These are phyloP conservation scores for Phaedon cochleariae DNA, from an alignment of 2,888 invertebrate species.

Conservation along the genomic window DNA sequence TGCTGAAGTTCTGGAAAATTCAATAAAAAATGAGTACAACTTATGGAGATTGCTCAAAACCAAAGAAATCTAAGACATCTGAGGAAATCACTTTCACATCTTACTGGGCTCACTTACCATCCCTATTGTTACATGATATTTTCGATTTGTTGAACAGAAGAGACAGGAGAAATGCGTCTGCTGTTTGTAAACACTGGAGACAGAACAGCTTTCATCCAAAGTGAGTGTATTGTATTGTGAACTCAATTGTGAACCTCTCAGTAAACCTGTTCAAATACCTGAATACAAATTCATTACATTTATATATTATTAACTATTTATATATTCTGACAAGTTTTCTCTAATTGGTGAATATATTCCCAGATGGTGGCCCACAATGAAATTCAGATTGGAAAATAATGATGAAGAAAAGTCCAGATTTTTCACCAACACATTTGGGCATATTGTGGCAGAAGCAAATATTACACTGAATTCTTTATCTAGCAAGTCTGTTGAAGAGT, in stretches of 20 bases:
- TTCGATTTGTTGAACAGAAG: conserved; percentile 55
- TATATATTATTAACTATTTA: too few species aligned
- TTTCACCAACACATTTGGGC: conserved; percentile 54
- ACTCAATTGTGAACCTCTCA: too few species aligned
- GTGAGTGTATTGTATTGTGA: too few species aligned
- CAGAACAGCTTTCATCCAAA: conserved; percentile 59
- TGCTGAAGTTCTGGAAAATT: too few species aligned
- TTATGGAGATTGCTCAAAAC: conserved; percentile 57
- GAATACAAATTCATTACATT: too few species aligned
- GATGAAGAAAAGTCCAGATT: conserved; percentile 55
- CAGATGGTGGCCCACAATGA: conserved; percentile 60
- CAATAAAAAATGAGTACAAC: conserved; percentile 39
- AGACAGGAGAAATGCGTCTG: conserved; percentile 59
- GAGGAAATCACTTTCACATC: conserved; percentile 42
- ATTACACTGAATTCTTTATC: conserved; percentile 57
- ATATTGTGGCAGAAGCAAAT: conserved; percentile 55
- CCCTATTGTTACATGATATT: conserved; percentile 58
- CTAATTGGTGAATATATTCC: conserved; percentile 41
- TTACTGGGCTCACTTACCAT: conserved; percentile 59
- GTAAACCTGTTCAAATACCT: too few species aligned
- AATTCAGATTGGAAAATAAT: conserved; percentile 55
- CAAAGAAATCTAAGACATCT: conserved; percentile 59
- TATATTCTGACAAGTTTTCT: too few species aligned
- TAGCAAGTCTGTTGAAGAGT: conserved; percentile 56
- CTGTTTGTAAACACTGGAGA: conserved; percentile 60